Percentiles rank a stretch among this genome's conserved stretches.
These are phyloP conservation scores for Chinchilla lanigera DNA, from an alignment of 2,113 vertebrate genomes.

Conservation along the genomic window DNA sequence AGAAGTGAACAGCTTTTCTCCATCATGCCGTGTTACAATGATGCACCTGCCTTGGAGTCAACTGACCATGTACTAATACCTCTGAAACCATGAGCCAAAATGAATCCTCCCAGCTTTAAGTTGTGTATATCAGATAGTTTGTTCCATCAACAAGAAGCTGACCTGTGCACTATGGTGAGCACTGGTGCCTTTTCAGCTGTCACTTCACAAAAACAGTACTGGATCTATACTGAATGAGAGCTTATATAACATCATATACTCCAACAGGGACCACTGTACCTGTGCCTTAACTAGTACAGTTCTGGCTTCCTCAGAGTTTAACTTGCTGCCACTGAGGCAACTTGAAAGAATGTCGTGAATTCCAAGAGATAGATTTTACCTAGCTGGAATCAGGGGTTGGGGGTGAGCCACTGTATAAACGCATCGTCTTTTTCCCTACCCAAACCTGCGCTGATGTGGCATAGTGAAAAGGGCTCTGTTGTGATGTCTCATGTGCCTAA, in stretches of 20 bases:
- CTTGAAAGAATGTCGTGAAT: not conserved
- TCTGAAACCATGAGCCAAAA: too few species aligned
- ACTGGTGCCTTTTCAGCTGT: not conserved
- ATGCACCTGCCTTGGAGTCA: too few species aligned
- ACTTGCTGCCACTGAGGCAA: fast-evolving
- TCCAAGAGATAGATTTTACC: not conserved
- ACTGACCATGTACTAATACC: too few species aligned
- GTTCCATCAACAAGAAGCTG: too few species aligned
- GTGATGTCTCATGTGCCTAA: not conserved
- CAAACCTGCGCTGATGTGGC: not conserved
- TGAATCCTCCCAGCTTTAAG: too few species aligned
- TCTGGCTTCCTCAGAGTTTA: not conserved
- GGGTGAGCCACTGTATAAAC: not conserved
- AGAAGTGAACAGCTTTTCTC: too few species aligned
- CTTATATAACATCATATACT: not conserved
- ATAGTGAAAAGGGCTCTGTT: not conserved
- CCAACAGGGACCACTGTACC: not conserved
- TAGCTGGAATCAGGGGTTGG: too few species aligned
- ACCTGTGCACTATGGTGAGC: fast-evolving
- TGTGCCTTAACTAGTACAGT: not conserved
- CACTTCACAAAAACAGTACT: not conserved
- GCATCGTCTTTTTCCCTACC: not conserved
- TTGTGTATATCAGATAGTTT: too few species aligned
- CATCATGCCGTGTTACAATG: too few species aligned
- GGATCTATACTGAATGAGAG: not conserved